A percentile compares a stretch with the other conserved stretches of the same genome.
These are phyloP conservation scores for Tetragnatha versicolor DNA, from an alignment of 1,140 invertebrate genomes.

Conservation along the genomic window DNA sequence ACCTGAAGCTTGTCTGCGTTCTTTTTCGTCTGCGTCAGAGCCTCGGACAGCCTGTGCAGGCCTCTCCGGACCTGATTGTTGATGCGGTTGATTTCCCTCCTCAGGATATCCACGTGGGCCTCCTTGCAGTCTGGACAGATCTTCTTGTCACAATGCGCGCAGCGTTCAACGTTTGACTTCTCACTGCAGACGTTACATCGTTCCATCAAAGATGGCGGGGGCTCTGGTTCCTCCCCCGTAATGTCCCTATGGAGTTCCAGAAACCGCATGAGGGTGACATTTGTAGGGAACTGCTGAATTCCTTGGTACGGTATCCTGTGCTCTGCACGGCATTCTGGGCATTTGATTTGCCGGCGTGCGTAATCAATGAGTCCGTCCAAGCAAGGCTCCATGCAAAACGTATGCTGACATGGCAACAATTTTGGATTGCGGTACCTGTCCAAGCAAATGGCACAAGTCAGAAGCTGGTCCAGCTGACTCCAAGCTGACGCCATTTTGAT, in stretches of 20 bases:
- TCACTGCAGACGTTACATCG: constrained; percentile 83
- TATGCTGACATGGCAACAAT: constrained; percentile 98
- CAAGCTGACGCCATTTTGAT: constrained; percentile 59
- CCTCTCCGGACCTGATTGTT: constrained; percentile 77
- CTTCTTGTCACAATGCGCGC: constrained; percentile 94
- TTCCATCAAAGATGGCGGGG: constrained; percentile 63
- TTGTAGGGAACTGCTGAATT: constrained; percentile 93
- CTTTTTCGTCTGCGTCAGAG: constrained; percentile 81
- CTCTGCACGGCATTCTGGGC: constrained; percentile 97
- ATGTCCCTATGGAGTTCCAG: constrained; percentile 94
- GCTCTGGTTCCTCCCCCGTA: constrained; percentile 71
- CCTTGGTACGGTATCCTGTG: constrained; percentile 96
- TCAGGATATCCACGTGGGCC: constrained; percentile 93
- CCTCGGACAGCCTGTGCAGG: constrained; percentile 84
- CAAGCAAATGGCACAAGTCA: constrained; percentile 97
- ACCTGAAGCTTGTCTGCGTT: constrained; percentile 82
- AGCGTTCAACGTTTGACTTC: constrained; percentile 87
- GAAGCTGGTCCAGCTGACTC: constrained; percentile 90
- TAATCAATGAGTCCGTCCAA: constrained; percentile 97
- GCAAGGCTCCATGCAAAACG: constrained; percentile 98
- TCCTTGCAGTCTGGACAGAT: constrained; percentile 87
- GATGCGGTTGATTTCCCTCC: constrained; percentile 91
- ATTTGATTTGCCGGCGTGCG: constrained; percentile 93
- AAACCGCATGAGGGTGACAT: constrained; percentile 94
- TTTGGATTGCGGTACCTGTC: constrained; percentile 97